Evolutionary conservation across 2,113 vertebrate species (phyloP).

Genomic region (Raja brachyura): DNA sequence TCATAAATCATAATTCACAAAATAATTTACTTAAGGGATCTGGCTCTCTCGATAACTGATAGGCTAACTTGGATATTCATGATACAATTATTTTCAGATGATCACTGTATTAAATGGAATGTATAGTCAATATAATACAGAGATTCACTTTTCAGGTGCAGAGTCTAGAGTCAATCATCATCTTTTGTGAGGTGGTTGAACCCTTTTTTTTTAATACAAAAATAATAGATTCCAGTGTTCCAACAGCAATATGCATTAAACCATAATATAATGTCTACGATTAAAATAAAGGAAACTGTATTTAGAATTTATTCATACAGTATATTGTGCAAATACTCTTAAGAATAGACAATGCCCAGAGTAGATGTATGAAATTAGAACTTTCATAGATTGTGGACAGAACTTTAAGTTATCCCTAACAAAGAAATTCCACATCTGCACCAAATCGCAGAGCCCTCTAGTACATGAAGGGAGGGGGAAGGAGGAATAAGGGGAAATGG

Average conservation of each 20-base stretch:
- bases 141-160: background rate
- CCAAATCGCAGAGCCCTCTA: background rate
- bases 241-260: background rate
- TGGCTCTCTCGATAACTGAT: background rate
- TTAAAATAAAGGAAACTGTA: slow-evolving; percentile 10
- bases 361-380: background rate
- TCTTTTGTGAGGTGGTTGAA: background rate
- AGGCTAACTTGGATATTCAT: background rate
- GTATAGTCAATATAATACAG: background rate
- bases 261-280: background rate
- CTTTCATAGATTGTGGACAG: background rate
- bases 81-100: background rate
- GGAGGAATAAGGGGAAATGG: background rate
- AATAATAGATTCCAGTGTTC: background rate
- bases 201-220: background rate
- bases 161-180: background rate
- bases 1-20: slow-evolving; percentile 10
- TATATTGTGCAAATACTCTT: background rate
- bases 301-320: background rate
- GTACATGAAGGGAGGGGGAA: background rate
- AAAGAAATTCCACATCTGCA: background rate
- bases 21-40: background rate
- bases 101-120: background rate
- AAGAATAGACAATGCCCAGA: background rate
- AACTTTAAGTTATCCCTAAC: background rate